Percentiles rank a stretch among this genome's conserved stretches.
These are phyloP conservation scores for Sisyra nigra DNA, from an alignment of 2,888 invertebrate genomes.

Conservation along the genomic window DNA sequence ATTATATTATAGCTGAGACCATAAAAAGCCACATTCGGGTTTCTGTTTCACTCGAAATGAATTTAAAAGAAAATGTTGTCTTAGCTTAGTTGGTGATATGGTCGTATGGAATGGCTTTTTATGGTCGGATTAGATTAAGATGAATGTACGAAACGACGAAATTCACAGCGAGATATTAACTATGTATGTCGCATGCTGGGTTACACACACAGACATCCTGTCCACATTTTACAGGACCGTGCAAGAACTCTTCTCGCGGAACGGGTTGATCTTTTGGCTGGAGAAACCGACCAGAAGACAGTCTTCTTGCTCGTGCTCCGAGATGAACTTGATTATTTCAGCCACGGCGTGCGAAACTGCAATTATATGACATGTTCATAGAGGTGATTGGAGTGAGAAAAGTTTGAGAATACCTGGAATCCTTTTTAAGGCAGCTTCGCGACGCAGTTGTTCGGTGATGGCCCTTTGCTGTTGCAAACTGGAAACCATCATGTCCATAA, in stretches of 20 bases:
- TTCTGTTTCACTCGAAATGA: too few species aligned
- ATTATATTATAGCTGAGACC: too few species aligned
- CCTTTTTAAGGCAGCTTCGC: conserved; percentile 78
- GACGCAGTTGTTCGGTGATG: conserved; percentile 82
- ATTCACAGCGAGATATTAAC: neutral
- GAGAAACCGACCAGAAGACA: conserved; percentile 86
- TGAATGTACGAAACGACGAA: neutral
- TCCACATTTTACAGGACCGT: conserved; percentile 15
- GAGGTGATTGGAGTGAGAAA: neutral
- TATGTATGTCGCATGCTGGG: neutral
- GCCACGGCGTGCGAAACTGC: conserved; percentile 74
- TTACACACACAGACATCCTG: neutral
- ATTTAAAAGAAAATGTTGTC: too few species aligned
- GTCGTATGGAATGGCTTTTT: too few species aligned
- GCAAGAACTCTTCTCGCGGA: conserved; percentile 86
- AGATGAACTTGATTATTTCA: conserved; percentile 80
- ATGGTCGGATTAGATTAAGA: neutral
- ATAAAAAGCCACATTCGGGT: too few species aligned
- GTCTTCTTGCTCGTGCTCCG: conserved; percentile 85
- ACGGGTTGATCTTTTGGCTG: conserved; percentile 89
- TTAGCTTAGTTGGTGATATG: too few species aligned
- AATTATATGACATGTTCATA: neutral
- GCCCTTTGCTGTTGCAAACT: conserved; percentile 87
- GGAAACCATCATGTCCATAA: conserved; percentile 87
- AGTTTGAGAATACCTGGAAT: conserved; percentile 32